Conservation (phyloP, 2,888 invertebrate species). For the Galeruca laticollis region DNA sequence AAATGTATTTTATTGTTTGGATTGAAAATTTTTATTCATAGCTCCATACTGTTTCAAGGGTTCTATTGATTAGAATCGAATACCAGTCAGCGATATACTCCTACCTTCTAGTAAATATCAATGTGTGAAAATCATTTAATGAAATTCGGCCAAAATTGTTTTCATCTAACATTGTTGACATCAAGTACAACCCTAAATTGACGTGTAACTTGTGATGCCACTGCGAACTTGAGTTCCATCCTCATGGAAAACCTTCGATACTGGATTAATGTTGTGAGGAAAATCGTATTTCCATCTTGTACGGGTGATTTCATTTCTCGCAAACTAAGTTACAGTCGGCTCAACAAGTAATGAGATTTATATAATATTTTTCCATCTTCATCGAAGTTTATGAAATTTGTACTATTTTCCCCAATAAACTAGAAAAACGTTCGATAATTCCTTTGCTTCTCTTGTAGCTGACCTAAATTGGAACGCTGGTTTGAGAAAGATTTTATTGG, state of each 20-base stretch:
- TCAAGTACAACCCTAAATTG: neutral
- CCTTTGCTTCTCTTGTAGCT: neutral
- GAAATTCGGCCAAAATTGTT: no score
- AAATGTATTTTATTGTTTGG: no score
- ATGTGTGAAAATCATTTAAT: no score
- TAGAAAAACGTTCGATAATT: neutral
- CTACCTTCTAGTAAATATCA: no score
- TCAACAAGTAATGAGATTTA: slow-evolving; percentile 50
- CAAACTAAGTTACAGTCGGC: slow-evolving; percentile 54
- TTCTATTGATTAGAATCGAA: no score
- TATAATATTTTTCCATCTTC: slow-evolving; percentile 45
- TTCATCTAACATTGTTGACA: no score
- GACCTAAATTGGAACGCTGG: neutral
- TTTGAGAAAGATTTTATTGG: no score
- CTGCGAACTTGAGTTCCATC: slow-evolving; percentile 26
- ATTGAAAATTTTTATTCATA: no score
- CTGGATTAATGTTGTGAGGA: slow-evolving; percentile 56
- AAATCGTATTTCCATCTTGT: slow-evolving; percentile 57
- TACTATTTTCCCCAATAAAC: neutral
- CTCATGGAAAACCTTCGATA: slow-evolving; percentile 57
- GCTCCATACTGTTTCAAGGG: no score
- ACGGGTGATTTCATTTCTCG: slow-evolving; percentile 53
- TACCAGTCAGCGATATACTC: no score
- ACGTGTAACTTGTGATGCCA: neutral
- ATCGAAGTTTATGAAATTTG: slow-evolving; percentile 3